These are phyloP conservation scores for Steinernema carpocapsae DNA, from an alignment of 2,888 invertebrate species.

Conservation along the genomic window DNA sequence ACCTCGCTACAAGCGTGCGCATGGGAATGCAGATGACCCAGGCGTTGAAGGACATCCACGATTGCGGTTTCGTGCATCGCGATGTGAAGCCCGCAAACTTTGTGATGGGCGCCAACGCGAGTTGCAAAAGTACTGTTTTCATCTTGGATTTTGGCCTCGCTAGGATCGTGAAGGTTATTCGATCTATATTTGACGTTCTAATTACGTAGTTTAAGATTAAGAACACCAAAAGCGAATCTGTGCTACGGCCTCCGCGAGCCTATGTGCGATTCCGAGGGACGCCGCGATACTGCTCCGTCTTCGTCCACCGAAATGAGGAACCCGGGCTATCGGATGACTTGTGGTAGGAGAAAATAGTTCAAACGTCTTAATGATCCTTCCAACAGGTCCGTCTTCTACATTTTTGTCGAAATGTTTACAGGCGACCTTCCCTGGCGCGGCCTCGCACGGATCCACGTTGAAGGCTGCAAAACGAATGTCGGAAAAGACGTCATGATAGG, in stretches of 20 bases:
- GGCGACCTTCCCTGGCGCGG: slow-evolving; percentile 45
- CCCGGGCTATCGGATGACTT: slow-evolving; percentile 51
- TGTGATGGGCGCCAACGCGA: slow-evolving; percentile 46
- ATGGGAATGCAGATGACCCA: slow-evolving; percentile 45
- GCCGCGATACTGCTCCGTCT: slow-evolving; percentile 48
- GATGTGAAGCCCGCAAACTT: slow-evolving; percentile 55
- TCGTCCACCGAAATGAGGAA: slow-evolving; percentile 48
- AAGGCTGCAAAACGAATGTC: not conserved
- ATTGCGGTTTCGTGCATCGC: slow-evolving; percentile 46
- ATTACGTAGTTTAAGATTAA: not conserved
- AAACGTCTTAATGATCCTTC: not conserved
- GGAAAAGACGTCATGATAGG: slow-evolving; percentile 28
- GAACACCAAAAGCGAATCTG: not conserved
- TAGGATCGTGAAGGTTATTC: slow-evolving; percentile 40
- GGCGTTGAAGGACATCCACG: slow-evolving; percentile 46
- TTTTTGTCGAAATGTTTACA: slow-evolving; percentile 47
- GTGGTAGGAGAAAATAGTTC: slow-evolving; percentile 26
- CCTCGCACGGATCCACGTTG: not conserved
- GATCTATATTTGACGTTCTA: not conserved
- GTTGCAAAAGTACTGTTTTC: slow-evolving; percentile 40
- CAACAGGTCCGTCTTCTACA: slow-evolving; percentile 44
- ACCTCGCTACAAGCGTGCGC: not conserved
- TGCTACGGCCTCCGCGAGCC: slow-evolving; percentile 26
- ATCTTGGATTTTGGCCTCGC: slow-evolving; percentile 54
- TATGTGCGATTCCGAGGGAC: slow-evolving; percentile 45